Percentiles rank a stretch among this genome's conserved stretches.
phyloP scores from a whole-genome alignment of 1,140 invertebrate genomes.

The Condylostylus longicornis region DNA sequence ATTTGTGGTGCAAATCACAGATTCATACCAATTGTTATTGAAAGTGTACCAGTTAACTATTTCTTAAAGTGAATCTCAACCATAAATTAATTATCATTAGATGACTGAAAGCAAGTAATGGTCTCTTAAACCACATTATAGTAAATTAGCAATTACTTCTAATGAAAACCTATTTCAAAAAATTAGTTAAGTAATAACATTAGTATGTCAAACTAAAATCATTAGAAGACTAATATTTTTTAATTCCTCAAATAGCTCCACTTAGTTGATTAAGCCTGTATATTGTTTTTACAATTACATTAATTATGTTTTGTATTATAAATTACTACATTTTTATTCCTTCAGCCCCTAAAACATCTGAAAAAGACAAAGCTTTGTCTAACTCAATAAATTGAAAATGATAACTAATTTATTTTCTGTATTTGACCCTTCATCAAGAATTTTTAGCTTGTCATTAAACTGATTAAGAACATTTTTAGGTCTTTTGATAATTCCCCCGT shows the following conservation, averaged over 20 bases:
- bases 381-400: slow-evolving; percentile 35
- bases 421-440: slow-evolving; percentile 35
- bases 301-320: slow-evolving; percentile 35
- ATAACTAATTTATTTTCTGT: slow-evolving; percentile 41
- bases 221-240: slow-evolving; percentile 38
- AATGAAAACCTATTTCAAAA: slow-evolving; percentile 38
- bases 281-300: slow-evolving; percentile 33
- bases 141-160: slow-evolving; percentile 37
- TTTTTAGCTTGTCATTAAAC: slow-evolving; percentile 36
- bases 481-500: slow-evolving; percentile 33
- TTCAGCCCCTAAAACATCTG: slow-evolving; percentile 13
- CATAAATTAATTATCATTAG: slow-evolving; percentile 38
- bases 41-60: slow-evolving; percentile 36
- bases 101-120: slow-evolving; percentile 45
- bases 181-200: slow-evolving; percentile 38
- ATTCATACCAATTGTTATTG: slow-evolving; percentile 58
- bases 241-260: slow-evolving; percentile 39
- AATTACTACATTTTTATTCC: slow-evolving; percentile 32
- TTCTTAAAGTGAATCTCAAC: slow-evolving; percentile 42
- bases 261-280: slow-evolving; percentile 37
- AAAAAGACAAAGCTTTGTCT: slow-evolving; percentile 27
- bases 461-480: slow-evolving; percentile 36
- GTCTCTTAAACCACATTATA: slow-evolving; percentile 38
- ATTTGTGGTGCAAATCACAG: too few relatives aligned
- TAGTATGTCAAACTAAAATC: slow-evolving; percentile 42